Conservation (phyloP, 2,797 vertebrate genomes). For the Xiphorhynchus erythropygius region DNA sequence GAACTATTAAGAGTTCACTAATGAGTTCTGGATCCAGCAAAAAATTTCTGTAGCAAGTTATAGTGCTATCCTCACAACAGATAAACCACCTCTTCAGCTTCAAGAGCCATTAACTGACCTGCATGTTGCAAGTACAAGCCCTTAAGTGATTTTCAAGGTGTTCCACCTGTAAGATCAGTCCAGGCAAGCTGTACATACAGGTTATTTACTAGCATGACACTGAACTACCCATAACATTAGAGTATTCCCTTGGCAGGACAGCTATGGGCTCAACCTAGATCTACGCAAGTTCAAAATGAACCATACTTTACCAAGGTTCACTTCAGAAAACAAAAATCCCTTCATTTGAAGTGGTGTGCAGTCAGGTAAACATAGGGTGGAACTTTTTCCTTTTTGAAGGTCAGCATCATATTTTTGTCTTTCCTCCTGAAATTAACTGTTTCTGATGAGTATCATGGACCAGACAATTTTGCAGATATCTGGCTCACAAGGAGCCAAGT, state of each 20-base stretch:
- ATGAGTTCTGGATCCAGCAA: not conserved
- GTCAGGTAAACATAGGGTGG: not conserved
- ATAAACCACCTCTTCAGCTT: not conserved
- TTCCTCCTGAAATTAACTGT: not conserved
- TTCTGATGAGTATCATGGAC: not conserved
- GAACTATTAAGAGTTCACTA: not conserved
- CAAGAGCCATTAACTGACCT: not conserved
- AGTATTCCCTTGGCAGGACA: not conserved
- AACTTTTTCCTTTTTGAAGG: not conserved
- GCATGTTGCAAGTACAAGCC: not conserved
- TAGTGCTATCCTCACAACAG: not conserved
- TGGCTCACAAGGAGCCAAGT: not conserved
- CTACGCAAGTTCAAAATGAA: not conserved
- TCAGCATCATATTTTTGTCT: not conserved
- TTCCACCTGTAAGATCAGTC: not conserved
- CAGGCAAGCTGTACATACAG: not conserved
- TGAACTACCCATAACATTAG: not conserved
- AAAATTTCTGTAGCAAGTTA: not conserved
- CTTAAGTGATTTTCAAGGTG: not conserved
- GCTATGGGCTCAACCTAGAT: fast-evolving
- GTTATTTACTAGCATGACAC: not conserved
- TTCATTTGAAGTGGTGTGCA: not conserved
- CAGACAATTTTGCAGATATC: not conserved
- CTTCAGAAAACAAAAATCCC: not conserved
- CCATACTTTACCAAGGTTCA: not conserved